Base-by-base conservation (phyloP, 2,797 vertebrate genomes). In the Syngnathus rostellatus region DNA sequence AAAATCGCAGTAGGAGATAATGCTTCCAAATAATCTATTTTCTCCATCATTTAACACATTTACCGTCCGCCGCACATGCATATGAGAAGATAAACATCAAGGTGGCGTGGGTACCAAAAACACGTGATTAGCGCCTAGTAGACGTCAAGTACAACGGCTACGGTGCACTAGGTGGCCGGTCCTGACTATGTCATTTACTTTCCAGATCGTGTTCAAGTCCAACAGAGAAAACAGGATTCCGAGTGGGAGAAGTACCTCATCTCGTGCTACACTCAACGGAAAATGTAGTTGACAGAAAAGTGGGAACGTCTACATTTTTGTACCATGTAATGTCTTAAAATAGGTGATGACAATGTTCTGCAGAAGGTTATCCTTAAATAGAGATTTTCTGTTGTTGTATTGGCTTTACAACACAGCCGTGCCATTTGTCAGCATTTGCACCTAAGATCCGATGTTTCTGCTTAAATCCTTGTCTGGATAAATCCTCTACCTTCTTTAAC, bases 221-320 rank as follows among this genome's bases (percentile, higher is more conserved):
- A 72, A 60, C 66, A 12, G 63, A 80, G 38, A 43, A 81, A 80
- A 45, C 76, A 67, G 38, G 66, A 82, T 8, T 70, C 73, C 0
- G 80, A 83, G 31, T 90, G 89, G 90, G 81, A 87, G 72, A 89
- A 84, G 60, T 82, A 83, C 68, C 84, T 91, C 43, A 81, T 89
- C 62, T 86, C 84, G 0, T 72, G 75, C 74, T 89, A 86, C 11
- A 67, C 71, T 62, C 78, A 77, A 21, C 78, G 57, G 51, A 81
- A 69, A 64, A 81, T 76, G 59, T 79, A 25, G 74, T 3, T n/a
- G 19, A 41, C 11, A 60, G 37, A 60, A 40, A 11, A 59, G 16
- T 2, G 14, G 55, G 53, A 17, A n/a, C 8, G 38, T 40, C 8
- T 40, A 39, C 19, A 19, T 16, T 59, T n/a, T n/a, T n/a, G 38